Evolutionary conservation across 92 coral and sea anemone species (phyloP).

Genomic region (Bergia puertoricense): DNA sequence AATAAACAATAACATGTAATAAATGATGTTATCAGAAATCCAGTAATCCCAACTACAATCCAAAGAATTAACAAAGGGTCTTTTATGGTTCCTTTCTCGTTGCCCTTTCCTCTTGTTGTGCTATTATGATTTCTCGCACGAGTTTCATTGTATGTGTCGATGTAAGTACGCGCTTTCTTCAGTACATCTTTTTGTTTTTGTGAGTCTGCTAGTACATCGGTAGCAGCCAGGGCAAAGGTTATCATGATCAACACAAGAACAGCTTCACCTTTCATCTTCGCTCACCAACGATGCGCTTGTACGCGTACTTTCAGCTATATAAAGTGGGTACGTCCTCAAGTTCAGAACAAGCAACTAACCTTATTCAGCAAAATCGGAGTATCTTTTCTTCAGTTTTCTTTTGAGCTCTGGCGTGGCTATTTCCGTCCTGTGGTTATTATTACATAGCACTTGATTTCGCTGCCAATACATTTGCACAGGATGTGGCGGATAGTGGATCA

Average conservation of each 20-base stretch:
- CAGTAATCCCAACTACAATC: constrained; percentile 11
- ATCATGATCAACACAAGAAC: not conserved
- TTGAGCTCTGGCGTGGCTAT: not conserved
- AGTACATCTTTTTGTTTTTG: not conserved
- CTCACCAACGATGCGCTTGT: not conserved
- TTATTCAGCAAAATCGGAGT: not conserved
- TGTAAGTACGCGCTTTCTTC: not conserved
- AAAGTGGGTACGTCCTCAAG: not conserved
- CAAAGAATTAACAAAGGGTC: constrained; percentile 33
- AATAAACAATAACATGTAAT: constrained; percentile 26
- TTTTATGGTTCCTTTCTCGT: not conserved
- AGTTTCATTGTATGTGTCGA: constrained; percentile 1
- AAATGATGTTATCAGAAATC: not conserved
- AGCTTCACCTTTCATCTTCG: not conserved
- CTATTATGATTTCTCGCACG: not conserved
- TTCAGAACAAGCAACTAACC: too few species aligned
- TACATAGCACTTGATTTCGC: constrained; percentile 14
- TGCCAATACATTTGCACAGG: constrained; percentile 7
- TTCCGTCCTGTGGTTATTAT: not conserved
- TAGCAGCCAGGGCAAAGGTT: not conserved
- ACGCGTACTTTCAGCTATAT: not conserved
- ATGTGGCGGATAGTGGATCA: constrained; percentile 21
- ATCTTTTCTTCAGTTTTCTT: not conserved
- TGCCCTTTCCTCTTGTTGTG: not conserved
- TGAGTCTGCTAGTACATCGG: not conserved